Conservation (phyloP, 2,797 vertebrate genomes). For the Muraenolepis orangiensis region DNA sequence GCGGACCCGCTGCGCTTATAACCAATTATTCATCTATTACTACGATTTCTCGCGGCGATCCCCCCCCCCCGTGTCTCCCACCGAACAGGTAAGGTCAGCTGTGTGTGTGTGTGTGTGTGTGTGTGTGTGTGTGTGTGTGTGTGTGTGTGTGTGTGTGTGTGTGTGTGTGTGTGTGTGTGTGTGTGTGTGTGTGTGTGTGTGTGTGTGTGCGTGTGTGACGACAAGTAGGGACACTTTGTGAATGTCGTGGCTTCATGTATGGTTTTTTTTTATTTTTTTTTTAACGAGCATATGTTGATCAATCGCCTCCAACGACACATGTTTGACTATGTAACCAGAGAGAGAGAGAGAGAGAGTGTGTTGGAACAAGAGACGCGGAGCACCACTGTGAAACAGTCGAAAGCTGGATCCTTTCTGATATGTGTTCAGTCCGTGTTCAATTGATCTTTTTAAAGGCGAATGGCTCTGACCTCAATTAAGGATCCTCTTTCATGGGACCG, state of each 20-base stretch:
- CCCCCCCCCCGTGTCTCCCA: background rate
- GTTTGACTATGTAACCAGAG: background rate
- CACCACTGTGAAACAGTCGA: background rate
- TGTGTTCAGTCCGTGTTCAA: background rate
- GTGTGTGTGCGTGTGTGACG: too few relatives aligned
- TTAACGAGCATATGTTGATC: background rate
- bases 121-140: too few relatives aligned
- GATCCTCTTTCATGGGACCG: conserved; percentile 33
- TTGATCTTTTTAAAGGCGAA: background rate
- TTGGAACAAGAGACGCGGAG: background rate
- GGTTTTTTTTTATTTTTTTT: background rate
- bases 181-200: too few relatives aligned
- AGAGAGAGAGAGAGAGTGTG: too few relatives aligned
- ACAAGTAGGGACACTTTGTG: background rate
- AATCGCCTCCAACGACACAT: background rate
- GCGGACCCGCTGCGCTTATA: background rate
- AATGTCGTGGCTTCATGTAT: background rate
- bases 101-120: too few relatives aligned
- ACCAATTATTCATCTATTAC: too few relatives aligned
- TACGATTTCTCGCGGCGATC: background rate
- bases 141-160: too few relatives aligned
- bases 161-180: too few relatives aligned
- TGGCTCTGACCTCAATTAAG: background rate
- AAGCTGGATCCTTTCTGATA: background rate
- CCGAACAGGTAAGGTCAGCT: background rate